Conservation (phyloP, 2,797 vertebrate species). For the Cephalopachus bancanus region DNA sequence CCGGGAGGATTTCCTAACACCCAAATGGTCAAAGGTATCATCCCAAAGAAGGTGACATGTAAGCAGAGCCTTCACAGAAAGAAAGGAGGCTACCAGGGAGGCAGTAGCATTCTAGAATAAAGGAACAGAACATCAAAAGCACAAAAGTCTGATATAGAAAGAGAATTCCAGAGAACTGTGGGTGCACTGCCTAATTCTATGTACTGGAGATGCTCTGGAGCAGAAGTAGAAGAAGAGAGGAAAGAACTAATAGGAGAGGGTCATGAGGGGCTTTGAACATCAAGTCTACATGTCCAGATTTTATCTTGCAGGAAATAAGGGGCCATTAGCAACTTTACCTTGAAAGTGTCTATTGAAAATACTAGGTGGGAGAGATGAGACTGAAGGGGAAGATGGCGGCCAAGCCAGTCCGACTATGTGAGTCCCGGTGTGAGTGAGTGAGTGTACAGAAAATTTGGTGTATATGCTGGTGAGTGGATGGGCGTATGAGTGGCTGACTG, state of each 20-base stretch:
- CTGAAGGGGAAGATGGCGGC: too few relatives aligned
- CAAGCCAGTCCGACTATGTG: too few relatives aligned
- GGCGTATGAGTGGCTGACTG: too few relatives aligned
- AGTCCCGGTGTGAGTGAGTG: too few relatives aligned
- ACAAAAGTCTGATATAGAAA: neutral
- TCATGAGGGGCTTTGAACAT: rapidly evolving
- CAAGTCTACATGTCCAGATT: neutral
- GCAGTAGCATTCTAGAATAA: neutral
- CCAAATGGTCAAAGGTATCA: neutral
- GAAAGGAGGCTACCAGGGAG: neutral
- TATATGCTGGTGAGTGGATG: too few relatives aligned
- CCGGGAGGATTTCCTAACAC: neutral
- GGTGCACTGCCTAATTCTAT: too few relatives aligned
- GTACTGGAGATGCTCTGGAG: neutral
- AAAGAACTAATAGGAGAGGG: neutral
- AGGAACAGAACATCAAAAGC: neutral
- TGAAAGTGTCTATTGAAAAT: neutral
- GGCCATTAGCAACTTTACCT: neutral
- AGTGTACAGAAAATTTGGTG: too few relatives aligned
- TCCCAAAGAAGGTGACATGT: neutral
- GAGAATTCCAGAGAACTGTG: neutral
- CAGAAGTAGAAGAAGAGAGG: neutral
- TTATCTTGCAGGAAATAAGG: neutral
- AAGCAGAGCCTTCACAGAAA: neutral
- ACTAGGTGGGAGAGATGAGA: too few relatives aligned